Evolutionary conservation across 1,140 invertebrate genomes (phyloP), one percentile per base, ranked within the genome.

Genomic region (Nixonia krombeini): DNA sequence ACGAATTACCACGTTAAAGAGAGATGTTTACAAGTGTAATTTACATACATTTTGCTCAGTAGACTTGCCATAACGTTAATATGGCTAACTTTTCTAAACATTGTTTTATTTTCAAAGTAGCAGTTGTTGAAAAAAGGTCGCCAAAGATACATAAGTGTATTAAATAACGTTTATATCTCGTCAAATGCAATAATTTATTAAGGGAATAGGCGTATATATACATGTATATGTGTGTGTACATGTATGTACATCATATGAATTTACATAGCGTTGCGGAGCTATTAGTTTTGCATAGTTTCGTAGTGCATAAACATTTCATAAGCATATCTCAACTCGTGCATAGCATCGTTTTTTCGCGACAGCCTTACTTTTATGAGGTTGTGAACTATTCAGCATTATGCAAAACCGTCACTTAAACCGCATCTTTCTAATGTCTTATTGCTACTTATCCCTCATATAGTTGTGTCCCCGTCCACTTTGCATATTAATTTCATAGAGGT

Each of bases 331-430:
- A 37, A 37, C 35, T 37, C 12, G 35, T 15, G 35, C 35, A 33
- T 33, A 10, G 31, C 53, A 64, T 64, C 51, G 46, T 65, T 53
- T 57, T 65, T 65, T 57, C 46, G 47, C 17, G 35, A 49, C 12
- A 37, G 35, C 10, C 5, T 62, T 33, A 18, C 25, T 50, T 63
- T 63, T 63, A 63, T 45, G 51, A 63, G 47, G 59, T 50, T 50
- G 37, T 28, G 12, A 42, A 47, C 42, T 41, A 47, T 47, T 46
- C 45, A 41, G 31, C 29, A 46, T 52, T 40, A 61, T 52, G 49
- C 49, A 4, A 28, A 28, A 18, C 17, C 31, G 46, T 59, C 56
- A 51, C 47, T 51, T n/a, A 6, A 7, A 15, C 5, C 46, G 42
- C 35, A 33, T 50, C 17, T 26, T 45, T 44, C 17, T 59, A 23